A percentile compares a stretch with the other conserved stretches of the same genome.
Evolutionary conservation across 30 jellyfish, hydroid and myxozoan genomes (phyloP).

Genomic region (Aurelia sp.): DNA sequence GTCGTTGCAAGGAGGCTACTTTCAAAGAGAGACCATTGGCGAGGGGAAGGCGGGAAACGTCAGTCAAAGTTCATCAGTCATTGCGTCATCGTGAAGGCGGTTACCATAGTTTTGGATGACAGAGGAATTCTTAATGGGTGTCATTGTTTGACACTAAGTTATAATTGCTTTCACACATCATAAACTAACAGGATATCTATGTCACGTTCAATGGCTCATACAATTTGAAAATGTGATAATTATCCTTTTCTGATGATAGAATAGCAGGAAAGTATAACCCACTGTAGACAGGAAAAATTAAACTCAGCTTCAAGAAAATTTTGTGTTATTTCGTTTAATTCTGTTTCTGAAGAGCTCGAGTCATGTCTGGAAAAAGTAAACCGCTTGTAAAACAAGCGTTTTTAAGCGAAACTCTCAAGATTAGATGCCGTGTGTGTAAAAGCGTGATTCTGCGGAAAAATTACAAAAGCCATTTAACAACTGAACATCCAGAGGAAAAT

Average conservation of each 20-base stretch:
- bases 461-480: background rate
- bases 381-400: background rate
- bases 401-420: background rate
- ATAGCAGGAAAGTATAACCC: too few species aligned
- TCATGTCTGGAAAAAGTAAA: background rate
- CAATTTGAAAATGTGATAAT: too few species aligned
- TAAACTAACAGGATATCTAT: too few species aligned
- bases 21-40: background rate
- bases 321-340: too few species aligned
- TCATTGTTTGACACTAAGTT: background rate
- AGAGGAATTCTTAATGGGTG: background rate
- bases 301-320: too few species aligned
- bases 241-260: too few species aligned
- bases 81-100: background rate
- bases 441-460: background rate
- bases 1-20: slow-evolving; percentile 4
- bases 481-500: slow-evolving; percentile 1
- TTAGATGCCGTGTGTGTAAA: background rate
- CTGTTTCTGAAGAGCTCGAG: background rate
- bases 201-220: too few species aligned
- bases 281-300: too few species aligned
- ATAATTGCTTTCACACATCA: slow-evolving; percentile 4
- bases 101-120: too few species aligned
- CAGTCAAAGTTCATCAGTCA: background rate
- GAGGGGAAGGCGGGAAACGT: background rate